Evolutionary conservation across 2,888 invertebrate species (phyloP).

Genomic region (Tanaodytes sp.): DNA sequence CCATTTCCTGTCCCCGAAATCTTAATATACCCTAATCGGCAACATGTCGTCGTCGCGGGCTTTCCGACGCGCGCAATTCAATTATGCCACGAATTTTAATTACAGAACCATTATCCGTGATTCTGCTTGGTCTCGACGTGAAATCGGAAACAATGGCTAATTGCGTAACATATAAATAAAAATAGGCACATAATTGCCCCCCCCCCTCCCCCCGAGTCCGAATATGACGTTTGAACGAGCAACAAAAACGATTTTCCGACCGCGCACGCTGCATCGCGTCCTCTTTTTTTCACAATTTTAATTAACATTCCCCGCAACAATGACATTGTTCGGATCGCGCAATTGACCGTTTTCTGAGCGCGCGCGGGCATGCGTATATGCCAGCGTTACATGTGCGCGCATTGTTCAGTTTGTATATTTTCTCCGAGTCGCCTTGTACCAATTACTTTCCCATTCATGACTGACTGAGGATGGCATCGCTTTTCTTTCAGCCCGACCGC

Average conservation of each 20-base stretch:
- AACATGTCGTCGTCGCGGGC: no score
- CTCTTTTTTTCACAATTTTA: conserved; percentile 40
- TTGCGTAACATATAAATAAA: no score
- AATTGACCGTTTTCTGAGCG: conserved; percentile 49
- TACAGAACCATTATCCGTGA: no score
- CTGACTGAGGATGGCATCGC: conserved; percentile 26
- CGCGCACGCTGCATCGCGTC: conserved; percentile 5
- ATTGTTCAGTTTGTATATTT: conserved; percentile 51
- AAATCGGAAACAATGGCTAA: no score
- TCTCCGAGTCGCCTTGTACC: conserved; percentile 58
- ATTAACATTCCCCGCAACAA: conserved; percentile 49
- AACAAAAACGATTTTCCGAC: conserved; percentile 30
- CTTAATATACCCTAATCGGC: no score
- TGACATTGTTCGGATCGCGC: conserved; percentile 50
- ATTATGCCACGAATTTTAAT: no score
- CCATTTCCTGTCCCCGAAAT: no score
- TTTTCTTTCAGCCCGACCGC: conserved; percentile 51
- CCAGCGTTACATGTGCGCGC: no score
- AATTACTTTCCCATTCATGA: conserved; percentile 56
- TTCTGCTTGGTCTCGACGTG: no score
- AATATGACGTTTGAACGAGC: conserved; percentile 1
- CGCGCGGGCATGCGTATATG: conserved; percentile 8
- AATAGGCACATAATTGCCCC: no score
- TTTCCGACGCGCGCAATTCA: no score
- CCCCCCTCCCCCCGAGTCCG: no score